Evolutionary conservation across 2,888 invertebrate genomes (phyloP).

Genomic region (Junonia oenone): DNA sequence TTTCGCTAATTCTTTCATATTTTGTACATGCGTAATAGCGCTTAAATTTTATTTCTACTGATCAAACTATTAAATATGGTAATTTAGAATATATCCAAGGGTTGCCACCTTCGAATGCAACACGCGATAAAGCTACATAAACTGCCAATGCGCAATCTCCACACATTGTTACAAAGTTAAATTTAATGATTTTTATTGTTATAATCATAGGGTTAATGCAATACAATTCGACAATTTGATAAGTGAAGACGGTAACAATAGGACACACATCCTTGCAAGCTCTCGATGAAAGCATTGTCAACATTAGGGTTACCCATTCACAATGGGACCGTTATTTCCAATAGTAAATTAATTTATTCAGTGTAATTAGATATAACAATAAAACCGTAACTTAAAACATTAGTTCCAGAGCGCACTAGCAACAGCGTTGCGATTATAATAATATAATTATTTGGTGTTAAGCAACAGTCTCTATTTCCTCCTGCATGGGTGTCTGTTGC

Average conservation of each 20-base stretch:
- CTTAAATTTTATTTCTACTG: conserved; percentile 57
- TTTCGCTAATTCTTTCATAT: conserved; percentile 64
- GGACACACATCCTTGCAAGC: neutral
- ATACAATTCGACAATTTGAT: neutral
- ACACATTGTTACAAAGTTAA: neutral
- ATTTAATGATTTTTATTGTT: conserved; percentile 1
- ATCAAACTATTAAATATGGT: conserved; percentile 56
- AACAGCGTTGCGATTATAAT: conserved; percentile 6
- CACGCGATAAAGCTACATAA: conserved; percentile 4
- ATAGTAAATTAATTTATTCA: neutral
- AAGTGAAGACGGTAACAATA: conserved; percentile 8
- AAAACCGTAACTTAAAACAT: conserved; percentile 1
- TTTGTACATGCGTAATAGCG: conserved; percentile 74
- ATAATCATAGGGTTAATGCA: neutral
- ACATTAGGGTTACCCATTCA: neutral
- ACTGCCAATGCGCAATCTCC: conserved; percentile 20
- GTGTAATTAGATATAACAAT: neutral
- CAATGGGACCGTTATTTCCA: neutral
- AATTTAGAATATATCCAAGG: conserved; percentile 57
- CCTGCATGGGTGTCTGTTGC: conserved; percentile 89
- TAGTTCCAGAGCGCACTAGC: conserved; percentile 19
- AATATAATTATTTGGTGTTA: conserved; percentile 40
- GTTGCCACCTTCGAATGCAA: conserved; percentile 14
- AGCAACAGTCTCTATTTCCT: conserved; percentile 66
- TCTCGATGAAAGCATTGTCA: conserved; percentile 17